Conservation (phyloP, 2,797 vertebrate species). For the Esox lucius region DNA sequence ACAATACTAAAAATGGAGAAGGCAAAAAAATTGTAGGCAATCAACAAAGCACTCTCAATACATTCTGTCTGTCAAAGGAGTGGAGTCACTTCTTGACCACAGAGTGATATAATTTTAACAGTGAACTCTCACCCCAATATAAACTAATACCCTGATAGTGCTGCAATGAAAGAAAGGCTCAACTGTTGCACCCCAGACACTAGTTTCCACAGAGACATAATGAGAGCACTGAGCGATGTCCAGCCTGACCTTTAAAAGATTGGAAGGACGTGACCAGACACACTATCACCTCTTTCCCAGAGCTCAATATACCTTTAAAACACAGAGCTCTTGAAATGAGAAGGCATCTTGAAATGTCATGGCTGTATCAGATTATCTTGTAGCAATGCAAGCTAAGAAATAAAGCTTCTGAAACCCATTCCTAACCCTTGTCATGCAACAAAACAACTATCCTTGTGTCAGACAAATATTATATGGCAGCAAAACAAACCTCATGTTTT, state of each 20-base stretch:
- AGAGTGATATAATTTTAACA: slow-evolving; percentile 38
- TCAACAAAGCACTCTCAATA: slow-evolving; percentile 41
- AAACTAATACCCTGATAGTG: slow-evolving; percentile 36
- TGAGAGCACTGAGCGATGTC: slow-evolving; percentile 46
- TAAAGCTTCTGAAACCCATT: slow-evolving; percentile 10
- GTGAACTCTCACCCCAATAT: slow-evolving; percentile 40
- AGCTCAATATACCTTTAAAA: slow-evolving; percentile 23
- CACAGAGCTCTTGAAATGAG: slow-evolving; percentile 29
- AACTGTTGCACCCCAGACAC: slow-evolving; percentile 27
- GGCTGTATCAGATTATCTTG: slow-evolving; percentile 44
- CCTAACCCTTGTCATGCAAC: neutral
- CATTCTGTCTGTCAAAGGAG: slow-evolving; percentile 61
- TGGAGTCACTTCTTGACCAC: slow-evolving; percentile 55
- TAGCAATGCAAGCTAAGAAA: slow-evolving; percentile 39
- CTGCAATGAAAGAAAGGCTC: slow-evolving; percentile 15
- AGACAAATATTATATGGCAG: neutral
- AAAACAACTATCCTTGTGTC: neutral
- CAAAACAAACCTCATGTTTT: neutral
- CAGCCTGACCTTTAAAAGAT: slow-evolving; percentile 59
- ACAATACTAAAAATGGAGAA: no score
- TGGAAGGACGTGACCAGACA: slow-evolving; percentile 37
- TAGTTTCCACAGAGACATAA: slow-evolving; percentile 49
- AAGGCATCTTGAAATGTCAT: slow-evolving; percentile 52
- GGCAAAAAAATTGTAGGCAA: slow-evolving; percentile 26
- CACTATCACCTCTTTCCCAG: neutral